Percentiles rank a stretch among this genome's conserved stretches.
phyloP scores from a whole-genome alignment of 2,113 vertebrate genomes.

The Delphinapterus leucas region DNA sequence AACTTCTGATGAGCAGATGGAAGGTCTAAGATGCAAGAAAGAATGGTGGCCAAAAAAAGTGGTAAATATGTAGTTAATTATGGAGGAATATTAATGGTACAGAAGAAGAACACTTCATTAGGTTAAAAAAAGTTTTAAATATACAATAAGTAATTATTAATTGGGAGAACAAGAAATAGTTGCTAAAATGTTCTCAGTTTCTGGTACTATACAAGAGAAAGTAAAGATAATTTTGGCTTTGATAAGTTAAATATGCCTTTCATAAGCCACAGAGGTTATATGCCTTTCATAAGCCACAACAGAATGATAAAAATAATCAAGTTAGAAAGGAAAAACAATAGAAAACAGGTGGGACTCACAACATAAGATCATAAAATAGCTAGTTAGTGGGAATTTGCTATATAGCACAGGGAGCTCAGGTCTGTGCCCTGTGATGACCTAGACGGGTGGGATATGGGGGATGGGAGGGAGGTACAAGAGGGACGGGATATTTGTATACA shows the following conservation, averaged over 20 bases:
- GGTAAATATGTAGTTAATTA: neutral
- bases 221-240: neutral
- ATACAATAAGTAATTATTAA: neutral
- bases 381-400: no score
- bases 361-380: neutral
- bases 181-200: neutral
- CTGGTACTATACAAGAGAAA: neutral
- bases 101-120: neutral
- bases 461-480: no score
- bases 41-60: neutral
- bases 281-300: neutral
- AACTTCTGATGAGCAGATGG: neutral
- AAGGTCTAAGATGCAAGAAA: neutral
- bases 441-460: no score
- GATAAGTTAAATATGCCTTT: neutral
- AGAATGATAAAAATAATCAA: neutral
- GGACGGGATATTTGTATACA: no score
- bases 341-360: neutral
- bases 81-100: neutral
- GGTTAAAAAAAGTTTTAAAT: neutral
- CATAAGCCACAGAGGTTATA: neutral
- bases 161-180: neutral
- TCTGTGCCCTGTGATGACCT: no score
- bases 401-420: no score
- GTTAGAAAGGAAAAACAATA: neutral